These are phyloP conservation scores for Hydrozoanthus gracilis DNA, from an alignment of 92 coral and sea anemone genomes.

Conservation along the genomic window DNA sequence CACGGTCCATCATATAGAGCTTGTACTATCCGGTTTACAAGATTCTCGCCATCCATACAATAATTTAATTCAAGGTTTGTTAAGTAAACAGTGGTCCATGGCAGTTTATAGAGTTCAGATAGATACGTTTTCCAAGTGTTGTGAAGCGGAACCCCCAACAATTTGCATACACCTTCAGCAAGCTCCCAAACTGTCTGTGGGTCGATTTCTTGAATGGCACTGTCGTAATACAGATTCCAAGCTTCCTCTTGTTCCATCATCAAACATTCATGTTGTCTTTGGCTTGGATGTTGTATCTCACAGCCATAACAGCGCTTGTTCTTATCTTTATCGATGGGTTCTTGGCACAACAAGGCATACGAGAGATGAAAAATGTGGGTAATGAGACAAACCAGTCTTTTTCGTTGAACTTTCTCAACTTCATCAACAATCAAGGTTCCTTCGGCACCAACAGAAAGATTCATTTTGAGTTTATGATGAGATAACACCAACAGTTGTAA, in stretches of 20 bases:
- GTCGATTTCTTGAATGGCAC: constrained; percentile 41
- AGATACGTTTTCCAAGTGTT: constrained; percentile 41
- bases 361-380: constrained; percentile 40
- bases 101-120: constrained; percentile 28
- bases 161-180: constrained; percentile 20
- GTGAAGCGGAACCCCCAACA: constrained; percentile 23
- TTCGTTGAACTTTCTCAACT: constrained; percentile 35
- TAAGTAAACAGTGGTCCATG: constrained; percentile 43
- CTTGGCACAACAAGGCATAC: constrained; percentile 26
- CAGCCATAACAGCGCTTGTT: constrained; percentile 39
- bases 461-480: constrained; percentile 14
- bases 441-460: not conserved
- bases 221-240: constrained; percentile 41
- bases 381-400: constrained; percentile 16
- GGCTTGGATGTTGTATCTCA: constrained; percentile 45
- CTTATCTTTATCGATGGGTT: constrained; percentile 23
- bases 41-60: not conserved
- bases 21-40: not conserved
- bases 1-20: constrained; percentile 2
- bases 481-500: constrained; percentile 20
- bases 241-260: constrained; percentile 53
- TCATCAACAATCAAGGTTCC: constrained; percentile 35
- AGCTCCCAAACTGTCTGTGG: not conserved
- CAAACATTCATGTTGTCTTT: constrained; percentile 41
- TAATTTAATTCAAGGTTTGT: constrained; percentile 12